phyloP scores from a whole-genome alignment of 2,113 vertebrate species.

The Lepisosteus osseus region DNA sequence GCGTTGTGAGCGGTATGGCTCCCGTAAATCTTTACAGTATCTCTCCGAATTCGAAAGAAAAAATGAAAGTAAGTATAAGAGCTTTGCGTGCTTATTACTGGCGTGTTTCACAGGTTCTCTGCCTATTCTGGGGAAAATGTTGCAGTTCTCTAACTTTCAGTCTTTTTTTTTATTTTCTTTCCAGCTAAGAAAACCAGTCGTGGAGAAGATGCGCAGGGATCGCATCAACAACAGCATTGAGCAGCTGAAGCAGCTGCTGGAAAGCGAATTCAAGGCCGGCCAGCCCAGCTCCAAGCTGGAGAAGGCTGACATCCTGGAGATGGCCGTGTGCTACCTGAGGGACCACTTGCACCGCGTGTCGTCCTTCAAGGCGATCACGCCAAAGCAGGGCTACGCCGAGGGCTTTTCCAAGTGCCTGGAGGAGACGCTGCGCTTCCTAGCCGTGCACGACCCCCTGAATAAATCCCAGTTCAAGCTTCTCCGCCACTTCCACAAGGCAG shows the following conservation, averaged over 20 bases:
- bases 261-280: slow-evolving; percentile 53
- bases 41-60: slow-evolving; percentile 47
- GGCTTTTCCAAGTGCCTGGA: slow-evolving; percentile 58
- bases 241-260: slow-evolving; percentile 67
- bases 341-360: slow-evolving; percentile 47
- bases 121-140: too few species aligned
- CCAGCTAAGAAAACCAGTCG: slow-evolving; percentile 73
- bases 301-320: slow-evolving; percentile 62
- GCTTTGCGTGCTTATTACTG: not conserved
- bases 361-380: slow-evolving; percentile 28
- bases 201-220: slow-evolving; percentile 77
- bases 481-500: slow-evolving; percentile 52
- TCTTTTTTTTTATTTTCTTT: slow-evolving; percentile 19
- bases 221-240: slow-evolving; percentile 83
- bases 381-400: slow-evolving; percentile 49
- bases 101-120: accelerated
- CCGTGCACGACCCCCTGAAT: slow-evolving; percentile 45
- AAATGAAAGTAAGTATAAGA: slow-evolving; percentile 64
- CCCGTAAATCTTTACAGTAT: slow-evolving; percentile 44
- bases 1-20: slow-evolving; percentile 40
- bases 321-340: slow-evolving; percentile 61
- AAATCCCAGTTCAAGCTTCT: slow-evolving; percentile 52
- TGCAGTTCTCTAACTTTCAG: not conserved
- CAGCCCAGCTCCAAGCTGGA: slow-evolving; percentile 60
- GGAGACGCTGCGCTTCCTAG: slow-evolving; percentile 59